Evolutionary conservation across 2,888 invertebrate genomes (phyloP).

Genomic region (Dione vanillae): DNA sequence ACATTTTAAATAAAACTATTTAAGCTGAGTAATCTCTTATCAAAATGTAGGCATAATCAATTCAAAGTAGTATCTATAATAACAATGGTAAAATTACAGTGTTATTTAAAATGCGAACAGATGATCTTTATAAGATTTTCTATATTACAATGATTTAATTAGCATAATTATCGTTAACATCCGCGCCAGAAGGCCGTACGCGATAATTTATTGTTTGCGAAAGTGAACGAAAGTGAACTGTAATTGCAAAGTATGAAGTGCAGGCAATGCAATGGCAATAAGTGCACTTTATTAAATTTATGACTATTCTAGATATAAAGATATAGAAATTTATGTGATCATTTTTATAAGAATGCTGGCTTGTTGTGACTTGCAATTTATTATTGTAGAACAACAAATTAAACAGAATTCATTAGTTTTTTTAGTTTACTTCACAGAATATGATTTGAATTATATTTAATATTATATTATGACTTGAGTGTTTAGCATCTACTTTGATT

Average conservation of each 20-base stretch:
- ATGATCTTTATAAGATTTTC: slow-evolving; percentile 6
- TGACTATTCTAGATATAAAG: slow-evolving; percentile 10
- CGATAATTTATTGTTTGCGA: slow-evolving; percentile 31
- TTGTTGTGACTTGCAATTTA: not conserved
- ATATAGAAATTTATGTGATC: slow-evolving; percentile 11
- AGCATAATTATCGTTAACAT: slow-evolving; percentile 35
- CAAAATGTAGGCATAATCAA: no score
- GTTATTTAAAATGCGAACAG: not conserved
- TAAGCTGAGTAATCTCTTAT: no score
- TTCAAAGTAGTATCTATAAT: not conserved
- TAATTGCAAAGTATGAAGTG: slow-evolving; percentile 13
- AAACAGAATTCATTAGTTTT: no score
- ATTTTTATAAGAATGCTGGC: slow-evolving; percentile 1
- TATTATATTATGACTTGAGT: no score
- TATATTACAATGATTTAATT: slow-evolving; percentile 34
- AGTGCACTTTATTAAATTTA: not conserved
- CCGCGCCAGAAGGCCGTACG: slow-evolving; percentile 31
- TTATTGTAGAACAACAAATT: not conserved
- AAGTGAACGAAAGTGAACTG: slow-evolving; percentile 33
- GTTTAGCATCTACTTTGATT: no score
- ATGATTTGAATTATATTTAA: no score
- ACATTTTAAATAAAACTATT: no score
- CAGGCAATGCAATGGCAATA: not conserved
- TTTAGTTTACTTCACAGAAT: no score
- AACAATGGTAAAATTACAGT: not conserved